phyloP scores from a whole-genome alignment of 2,797 vertebrate genomes.

The Cirrhinus mrigala region DNA sequence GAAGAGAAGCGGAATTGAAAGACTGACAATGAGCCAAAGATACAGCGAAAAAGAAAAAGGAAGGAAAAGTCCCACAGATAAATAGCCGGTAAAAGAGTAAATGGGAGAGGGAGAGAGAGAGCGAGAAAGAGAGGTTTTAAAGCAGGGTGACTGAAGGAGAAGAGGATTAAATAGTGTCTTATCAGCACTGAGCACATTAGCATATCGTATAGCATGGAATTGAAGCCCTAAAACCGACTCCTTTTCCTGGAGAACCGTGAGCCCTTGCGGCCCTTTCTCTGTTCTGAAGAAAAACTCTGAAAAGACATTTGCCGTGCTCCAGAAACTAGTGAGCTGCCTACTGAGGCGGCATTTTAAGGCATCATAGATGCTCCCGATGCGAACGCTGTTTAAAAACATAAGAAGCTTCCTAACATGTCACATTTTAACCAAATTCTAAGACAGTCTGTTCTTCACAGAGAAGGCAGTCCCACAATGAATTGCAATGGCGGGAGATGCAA shows the following conservation, averaged over 20 bases:
- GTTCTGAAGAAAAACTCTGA: slow-evolving; percentile 69
- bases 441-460: background rate
- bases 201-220: slow-evolving; percentile 80
- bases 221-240: slow-evolving; percentile 77
- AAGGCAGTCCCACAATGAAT: background rate
- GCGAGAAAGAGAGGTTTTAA: slow-evolving; percentile 45
- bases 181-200: slow-evolving; percentile 81
- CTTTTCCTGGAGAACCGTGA: slow-evolving; percentile 75
- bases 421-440: background rate
- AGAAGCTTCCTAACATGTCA: background rate
- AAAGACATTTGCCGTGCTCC: slow-evolving; percentile 49
- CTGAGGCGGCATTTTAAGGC: background rate
- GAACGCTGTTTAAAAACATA: background rate
- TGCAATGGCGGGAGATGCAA: background rate
- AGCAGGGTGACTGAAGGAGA: slow-evolving; percentile 63
- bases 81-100: slow-evolving; percentile 44
- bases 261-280: slow-evolving; percentile 75
- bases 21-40: slow-evolving; percentile 49
- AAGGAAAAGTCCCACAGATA: slow-evolving; percentile 48
- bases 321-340: slow-evolving; percentile 1
- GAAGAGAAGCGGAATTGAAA: slow-evolving; percentile 53
- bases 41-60: slow-evolving; percentile 41
- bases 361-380: background rate
- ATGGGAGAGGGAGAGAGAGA: slow-evolving; percentile 33
- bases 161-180: slow-evolving; percentile 82